Conservation (phyloP, 2,797 vertebrate species). For the Tamandua tetradactyla region DNA sequence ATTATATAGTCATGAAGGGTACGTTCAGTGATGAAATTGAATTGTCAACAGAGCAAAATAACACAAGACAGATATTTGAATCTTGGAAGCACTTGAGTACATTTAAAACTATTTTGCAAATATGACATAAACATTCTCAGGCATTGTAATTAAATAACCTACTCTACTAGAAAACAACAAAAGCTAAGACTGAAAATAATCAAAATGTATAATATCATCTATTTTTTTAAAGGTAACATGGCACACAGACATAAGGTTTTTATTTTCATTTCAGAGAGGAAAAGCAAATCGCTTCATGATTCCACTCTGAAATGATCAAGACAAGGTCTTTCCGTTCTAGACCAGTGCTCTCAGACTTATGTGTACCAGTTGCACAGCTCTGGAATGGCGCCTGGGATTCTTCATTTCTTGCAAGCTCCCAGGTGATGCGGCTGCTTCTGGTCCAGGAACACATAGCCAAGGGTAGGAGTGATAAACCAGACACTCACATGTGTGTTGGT, state of each 20-base stretch:
- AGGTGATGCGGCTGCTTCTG: background rate
- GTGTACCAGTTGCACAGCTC: background rate
- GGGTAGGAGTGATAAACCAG: background rate
- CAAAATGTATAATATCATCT: background rate
- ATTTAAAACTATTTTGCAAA: constrained; percentile 61
- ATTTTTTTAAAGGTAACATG: background rate
- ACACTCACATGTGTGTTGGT: background rate
- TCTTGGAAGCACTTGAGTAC: constrained; percentile 61
- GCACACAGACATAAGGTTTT: background rate
- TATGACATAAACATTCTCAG: background rate
- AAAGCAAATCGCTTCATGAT: constrained; percentile 27
- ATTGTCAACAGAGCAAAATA: constrained; percentile 63
- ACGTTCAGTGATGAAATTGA: constrained; percentile 42
- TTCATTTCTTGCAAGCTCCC: background rate
- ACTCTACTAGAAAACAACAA: background rate
- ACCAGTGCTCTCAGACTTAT: background rate
- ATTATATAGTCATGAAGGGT: constrained; percentile 52
- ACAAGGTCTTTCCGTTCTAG: background rate
- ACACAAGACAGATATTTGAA: constrained; percentile 46
- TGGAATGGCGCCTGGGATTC: background rate
- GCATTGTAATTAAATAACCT: constrained; percentile 49
- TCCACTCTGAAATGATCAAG: constrained; percentile 13
- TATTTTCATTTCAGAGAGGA: constrained; percentile 9
- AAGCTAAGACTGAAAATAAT: background rate
- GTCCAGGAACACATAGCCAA: background rate